Conservation (phyloP, 2,888 invertebrate genomes). For the Craniophora ligustri region DNA sequence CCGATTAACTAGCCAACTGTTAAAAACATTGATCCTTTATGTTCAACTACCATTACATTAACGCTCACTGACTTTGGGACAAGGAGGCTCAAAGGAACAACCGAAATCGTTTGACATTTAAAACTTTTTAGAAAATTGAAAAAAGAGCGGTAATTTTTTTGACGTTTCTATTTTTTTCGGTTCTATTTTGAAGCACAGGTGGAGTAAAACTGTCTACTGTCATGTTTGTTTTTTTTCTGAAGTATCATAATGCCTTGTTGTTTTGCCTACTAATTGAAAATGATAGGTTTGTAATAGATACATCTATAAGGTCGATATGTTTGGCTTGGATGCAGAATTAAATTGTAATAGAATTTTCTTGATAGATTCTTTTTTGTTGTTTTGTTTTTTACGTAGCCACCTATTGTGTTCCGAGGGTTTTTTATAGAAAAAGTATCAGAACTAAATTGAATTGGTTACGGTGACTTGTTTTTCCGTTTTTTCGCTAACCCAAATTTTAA, state of each 20-base stretch:
- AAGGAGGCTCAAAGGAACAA: slow-evolving; percentile 40
- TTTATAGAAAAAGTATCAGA: slow-evolving; percentile 1
- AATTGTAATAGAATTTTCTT: slow-evolving; percentile 64
- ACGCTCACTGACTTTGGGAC: slow-evolving; percentile 68
- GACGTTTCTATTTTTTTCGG: slow-evolving; percentile 8
- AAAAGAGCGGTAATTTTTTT: background rate
- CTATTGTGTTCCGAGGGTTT: slow-evolving; percentile 4
- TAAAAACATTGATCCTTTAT: slow-evolving; percentile 72
- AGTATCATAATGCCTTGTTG: slow-evolving; percentile 57
- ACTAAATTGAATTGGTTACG: slow-evolving; percentile 24
- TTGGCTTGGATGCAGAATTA: slow-evolving; percentile 47
- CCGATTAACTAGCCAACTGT: slow-evolving; percentile 82
- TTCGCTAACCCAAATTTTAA: slow-evolving; percentile 15
- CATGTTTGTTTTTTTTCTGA: slow-evolving; percentile 58
- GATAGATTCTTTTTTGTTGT: slow-evolving; percentile 39
- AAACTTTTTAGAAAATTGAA: slow-evolving; percentile 7
- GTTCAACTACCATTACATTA: slow-evolving; percentile 72
- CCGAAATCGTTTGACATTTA: slow-evolving; percentile 34
- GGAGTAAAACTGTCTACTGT: slow-evolving; percentile 54
- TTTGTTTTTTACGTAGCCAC: background rate
- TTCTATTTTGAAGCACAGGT: slow-evolving; percentile 36
- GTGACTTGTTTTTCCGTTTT: slow-evolving; percentile 1
- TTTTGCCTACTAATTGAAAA: slow-evolving; percentile 62
- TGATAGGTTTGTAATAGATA: slow-evolving; percentile 73
- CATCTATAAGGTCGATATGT: slow-evolving; percentile 53